Evolutionary conservation across 2,888 invertebrate species (phyloP), one percentile per base, ranked within the genome.

Genomic region (Lepetodrilus schrolli): DNA sequence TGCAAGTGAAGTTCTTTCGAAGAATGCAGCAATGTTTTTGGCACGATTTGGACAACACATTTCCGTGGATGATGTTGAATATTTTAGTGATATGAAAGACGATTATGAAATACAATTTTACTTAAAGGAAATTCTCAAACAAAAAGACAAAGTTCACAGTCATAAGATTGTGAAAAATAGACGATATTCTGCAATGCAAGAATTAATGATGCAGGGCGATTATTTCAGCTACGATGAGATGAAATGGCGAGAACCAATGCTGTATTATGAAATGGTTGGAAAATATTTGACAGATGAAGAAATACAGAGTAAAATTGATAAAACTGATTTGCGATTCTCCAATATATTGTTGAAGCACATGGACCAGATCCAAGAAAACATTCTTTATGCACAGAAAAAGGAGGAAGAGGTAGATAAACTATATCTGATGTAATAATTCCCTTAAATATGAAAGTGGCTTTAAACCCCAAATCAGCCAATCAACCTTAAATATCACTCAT

Each of bases 161-260:
- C 77, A 70, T 38, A 85, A 82, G 4, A 78, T 78, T 23, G 82
- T 87, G 17, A 94, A 94, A 90, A 97, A 97, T 89, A 92, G 96
- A 81, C 92, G 97, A 48, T 97, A 93, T 87, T 93, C 94, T 86
- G 97, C 96, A 0, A 91, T 97, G 87, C 93, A 95, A 84, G 92
- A 94, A 84, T 90, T 97, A 79, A 92, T 95, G 47, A 91, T 92
- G 69, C 93, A 94, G 78, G 93, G 93, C 10, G 92, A 93, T 30
- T 98, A 97, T 90, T 98, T 98, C 86, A 95, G 95, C 88, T 97
- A 98, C 89, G 94, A 93, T 76, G 95, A 96, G 92, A 98, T 98
- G 98, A 96, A 96, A 93, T 94, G 94, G 81, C 92, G 98, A 75
- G 96, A 96, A 90, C 98, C 98, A 0, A 92, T 95, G 70, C 91